Conservation (phyloP, 2,888 invertebrate genomes). For the Deroplatys truncata region DNA sequence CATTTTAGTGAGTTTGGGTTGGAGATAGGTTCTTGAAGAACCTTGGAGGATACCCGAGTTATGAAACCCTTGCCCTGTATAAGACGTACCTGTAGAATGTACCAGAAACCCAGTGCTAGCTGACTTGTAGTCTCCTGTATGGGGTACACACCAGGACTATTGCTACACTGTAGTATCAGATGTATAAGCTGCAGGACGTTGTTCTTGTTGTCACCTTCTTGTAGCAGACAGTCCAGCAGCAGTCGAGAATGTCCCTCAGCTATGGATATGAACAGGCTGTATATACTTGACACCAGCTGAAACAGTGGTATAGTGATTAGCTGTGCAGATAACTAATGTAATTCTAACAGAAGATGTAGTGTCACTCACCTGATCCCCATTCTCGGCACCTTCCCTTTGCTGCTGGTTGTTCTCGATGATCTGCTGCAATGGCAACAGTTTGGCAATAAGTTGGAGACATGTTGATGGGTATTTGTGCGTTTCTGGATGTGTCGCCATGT, state of each 20-base stretch:
- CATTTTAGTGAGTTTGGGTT: too few relatives aligned
- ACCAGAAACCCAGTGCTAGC: slow-evolving; percentile 88
- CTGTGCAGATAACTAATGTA: too few relatives aligned
- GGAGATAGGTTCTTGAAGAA: too few relatives aligned
- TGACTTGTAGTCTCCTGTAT: slow-evolving; percentile 83
- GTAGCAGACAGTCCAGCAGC: slow-evolving; percentile 51
- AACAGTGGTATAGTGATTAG: slow-evolving; percentile 37
- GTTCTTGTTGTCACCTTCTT: slow-evolving; percentile 48
- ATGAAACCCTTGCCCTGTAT: too few relatives aligned
- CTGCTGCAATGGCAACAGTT: slow-evolving; percentile 45
- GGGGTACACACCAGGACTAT: slow-evolving; percentile 79
- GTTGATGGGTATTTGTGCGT: slow-evolving; percentile 56
- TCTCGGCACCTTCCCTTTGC: neutral
- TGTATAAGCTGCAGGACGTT: slow-evolving; percentile 62
- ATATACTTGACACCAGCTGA: slow-evolving; percentile 66
- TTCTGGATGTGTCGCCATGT: slow-evolving; percentile 58
- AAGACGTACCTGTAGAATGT: slow-evolving; percentile 69
- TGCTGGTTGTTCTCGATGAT: slow-evolving; percentile 16
- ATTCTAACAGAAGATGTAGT: too few relatives aligned
- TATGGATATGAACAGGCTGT: slow-evolving; percentile 63
- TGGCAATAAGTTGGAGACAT: slow-evolving; percentile 55
- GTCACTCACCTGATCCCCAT: slow-evolving; percentile 44
- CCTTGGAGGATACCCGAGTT: too few relatives aligned
- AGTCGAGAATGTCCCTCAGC: slow-evolving; percentile 66
- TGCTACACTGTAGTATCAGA: slow-evolving; percentile 73